Base-by-base conservation (phyloP, 2,797 vertebrate species). In the Phataginus tricuspis region DNA sequence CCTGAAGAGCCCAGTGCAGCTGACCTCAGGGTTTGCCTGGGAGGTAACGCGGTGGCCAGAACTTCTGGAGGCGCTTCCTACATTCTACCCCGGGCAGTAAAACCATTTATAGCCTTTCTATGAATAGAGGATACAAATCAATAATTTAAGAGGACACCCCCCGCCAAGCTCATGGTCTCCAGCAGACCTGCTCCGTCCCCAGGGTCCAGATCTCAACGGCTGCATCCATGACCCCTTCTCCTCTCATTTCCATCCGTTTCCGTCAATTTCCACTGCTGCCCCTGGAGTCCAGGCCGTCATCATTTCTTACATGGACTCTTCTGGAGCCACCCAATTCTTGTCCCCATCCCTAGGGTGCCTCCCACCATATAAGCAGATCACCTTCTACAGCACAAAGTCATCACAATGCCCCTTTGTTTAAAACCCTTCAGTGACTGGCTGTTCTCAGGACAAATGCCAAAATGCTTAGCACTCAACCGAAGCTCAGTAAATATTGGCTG, bases 181-280 rank as follows among this genome's bases (percentile, higher is more conserved):
- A 59, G 13, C 64, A 45, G 71, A 9, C 49, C 37, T 7, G 11
- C 19, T 14, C 64, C 3, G 0, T 34, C 45, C 4, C 16, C 23
- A 8, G 9, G 16, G 27, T 84, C 31, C 55, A 49, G 45, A 14
- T 13, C 55, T 63, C 72, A 66, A 3, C 31, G 57, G 42, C 16
- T 6, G 14, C 21, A 25, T 42, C 37, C 37, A 29, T 16, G 29
- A 19, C 27, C 10, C 51, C 1, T 3, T 29, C 13, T 39, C 16
- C 66, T 71, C 25, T 68, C n/a, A 19, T 6, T 4, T 61, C 39
- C 7, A 2, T 18, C 55, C 0, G 0, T 27, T 21, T 55, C 42
- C 15, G 4, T 37, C 49, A 4, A 0, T 31, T 29, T 57, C 57
- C 12, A 1, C 68, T 9, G 18, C 21, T 16, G 19, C 27, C 59